These are phyloP conservation scores for Nibea albiflora DNA, from an alignment of 2,113 vertebrate genomes.

Conservation along the genomic window DNA sequence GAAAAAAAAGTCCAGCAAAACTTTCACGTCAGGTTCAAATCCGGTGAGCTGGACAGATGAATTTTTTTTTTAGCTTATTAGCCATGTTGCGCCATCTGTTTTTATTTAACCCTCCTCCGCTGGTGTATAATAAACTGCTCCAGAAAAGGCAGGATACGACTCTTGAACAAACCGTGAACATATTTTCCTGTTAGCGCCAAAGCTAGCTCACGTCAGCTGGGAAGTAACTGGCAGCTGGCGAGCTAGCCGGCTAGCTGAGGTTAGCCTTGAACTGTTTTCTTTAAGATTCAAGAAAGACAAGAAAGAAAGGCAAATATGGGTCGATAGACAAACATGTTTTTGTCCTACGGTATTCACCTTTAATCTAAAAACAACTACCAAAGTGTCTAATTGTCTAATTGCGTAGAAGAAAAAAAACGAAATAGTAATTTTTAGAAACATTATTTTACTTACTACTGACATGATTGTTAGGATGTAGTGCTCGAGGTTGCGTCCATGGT, in stretches of 20 bases:
- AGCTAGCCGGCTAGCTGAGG: background rate
- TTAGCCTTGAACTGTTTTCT: too few relatives aligned
- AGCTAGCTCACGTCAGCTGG: background rate
- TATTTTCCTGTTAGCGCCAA: too few relatives aligned
- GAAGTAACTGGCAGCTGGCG: background rate
- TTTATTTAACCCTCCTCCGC: background rate
- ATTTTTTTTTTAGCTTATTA: background rate
- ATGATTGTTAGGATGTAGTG: constrained; percentile 97
- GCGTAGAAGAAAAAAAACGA: background rate
- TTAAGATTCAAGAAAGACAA: too few relatives aligned
- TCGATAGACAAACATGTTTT: too few relatives aligned
- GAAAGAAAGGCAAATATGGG: too few relatives aligned
- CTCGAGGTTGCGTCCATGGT: constrained; percentile 93
- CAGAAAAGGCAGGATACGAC: background rate
- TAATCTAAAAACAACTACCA: background rate
- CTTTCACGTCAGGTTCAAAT: background rate
- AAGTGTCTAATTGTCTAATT: background rate
- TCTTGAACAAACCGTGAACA: background rate
- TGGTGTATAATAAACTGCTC: background rate
- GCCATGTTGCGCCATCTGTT: background rate
- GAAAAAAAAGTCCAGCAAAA: background rate
- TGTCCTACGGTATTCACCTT: too few relatives aligned
- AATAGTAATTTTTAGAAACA: constrained; percentile 67
- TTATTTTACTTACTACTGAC: constrained; percentile 97
- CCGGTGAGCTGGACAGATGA: background rate